Evolutionary conservation across 2,888 invertebrate species (phyloP), one percentile per base, ranked within the genome.

Genomic region (Lamellibrachia satsuma): DNA sequence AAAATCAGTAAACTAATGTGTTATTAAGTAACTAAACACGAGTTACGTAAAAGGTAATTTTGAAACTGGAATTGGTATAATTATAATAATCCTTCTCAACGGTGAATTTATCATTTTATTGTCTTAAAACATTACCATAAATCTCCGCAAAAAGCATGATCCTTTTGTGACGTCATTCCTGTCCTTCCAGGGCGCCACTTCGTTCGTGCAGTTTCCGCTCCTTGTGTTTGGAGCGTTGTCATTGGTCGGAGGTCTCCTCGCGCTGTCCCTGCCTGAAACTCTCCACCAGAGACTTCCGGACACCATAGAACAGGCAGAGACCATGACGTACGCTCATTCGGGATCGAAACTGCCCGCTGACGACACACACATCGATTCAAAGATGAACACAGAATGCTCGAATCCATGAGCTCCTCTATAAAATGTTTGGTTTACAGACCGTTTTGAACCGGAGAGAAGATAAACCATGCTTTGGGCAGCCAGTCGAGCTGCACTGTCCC

Each of bases 221-320:
- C 93, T 95, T 60, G 92, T 95, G 52, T 95, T 95, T 93, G 95
- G 95, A 52, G 93, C 93, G 15, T 94, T 95, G 52, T 93, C 95
- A 27, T 92, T 95, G 90, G 52, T 95, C 91, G 95, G 94, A 11
- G 95, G 94, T 52, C 91, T 94, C 6, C 94, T 95, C 22, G 93
- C 95, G 3, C 90, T 95, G 90, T 93, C 95, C 51, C 94, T 95
- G 52, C 95, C 95, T n/a, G 95, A 95, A 93, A 95, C 95, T 7
- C 94, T 94, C 91, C 93, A 94, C 90, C 92, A 93, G 92, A 95
- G 95, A 93, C 94, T 95, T 52, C 95, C 95, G 27, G 95, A 95
- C 92, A 94, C 95, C 75, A 94, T 95, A 39, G 94, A 94, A 15
- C 95, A 95, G 92, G 94, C 94, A 8, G 95, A 95, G 92, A 51